Evolutionary conservation across 2,888 invertebrate species (phyloP).

Genomic region (Aporophyla nigra): DNA sequence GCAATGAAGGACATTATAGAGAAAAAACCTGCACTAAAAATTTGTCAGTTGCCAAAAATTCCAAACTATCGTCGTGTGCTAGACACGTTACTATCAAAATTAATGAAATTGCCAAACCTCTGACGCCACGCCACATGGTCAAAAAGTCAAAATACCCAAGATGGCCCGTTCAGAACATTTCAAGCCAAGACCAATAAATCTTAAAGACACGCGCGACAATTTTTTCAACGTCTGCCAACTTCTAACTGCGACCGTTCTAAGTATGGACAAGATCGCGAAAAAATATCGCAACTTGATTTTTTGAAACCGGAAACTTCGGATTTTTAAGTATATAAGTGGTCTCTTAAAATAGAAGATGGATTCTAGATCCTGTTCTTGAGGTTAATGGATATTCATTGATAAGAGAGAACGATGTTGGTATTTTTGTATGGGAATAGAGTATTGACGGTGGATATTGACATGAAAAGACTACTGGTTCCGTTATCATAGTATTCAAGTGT

Average conservation of each 20-base stretch:
- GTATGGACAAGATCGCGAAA: slow-evolving; percentile 18
- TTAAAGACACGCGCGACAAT: slow-evolving; percentile 62
- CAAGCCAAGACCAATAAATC: slow-evolving; percentile 56
- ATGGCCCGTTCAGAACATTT: slow-evolving; percentile 32
- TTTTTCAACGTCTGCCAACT: slow-evolving; percentile 58
- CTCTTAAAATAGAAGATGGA: slow-evolving; percentile 24
- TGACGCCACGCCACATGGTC: slow-evolving; percentile 47
- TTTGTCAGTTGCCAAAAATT: not conserved
- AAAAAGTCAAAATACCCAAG: slow-evolving; percentile 26
- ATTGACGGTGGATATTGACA: not conserved
- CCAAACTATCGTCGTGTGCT: not conserved
- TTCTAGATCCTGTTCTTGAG: slow-evolving; percentile 44
- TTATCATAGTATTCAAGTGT: not conserved
- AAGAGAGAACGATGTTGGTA: too few species aligned
- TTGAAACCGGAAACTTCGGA: slow-evolving; percentile 49
- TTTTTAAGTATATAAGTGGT: slow-evolving; percentile 54
- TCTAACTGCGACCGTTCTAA: slow-evolving; percentile 48
- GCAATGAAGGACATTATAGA: too few species aligned
- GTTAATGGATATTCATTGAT: not conserved
- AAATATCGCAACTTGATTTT: slow-evolving; percentile 37
- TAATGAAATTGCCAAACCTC: slow-evolving; percentile 13
- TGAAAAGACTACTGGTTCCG: not conserved
- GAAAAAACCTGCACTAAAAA: not conserved
- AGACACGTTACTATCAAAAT: slow-evolving; percentile 1
- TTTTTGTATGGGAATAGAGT: not conserved